These are phyloP conservation scores for Parasteatoda tepidariorum DNA, from an alignment of 1,140 invertebrate species.

Conservation along the genomic window DNA sequence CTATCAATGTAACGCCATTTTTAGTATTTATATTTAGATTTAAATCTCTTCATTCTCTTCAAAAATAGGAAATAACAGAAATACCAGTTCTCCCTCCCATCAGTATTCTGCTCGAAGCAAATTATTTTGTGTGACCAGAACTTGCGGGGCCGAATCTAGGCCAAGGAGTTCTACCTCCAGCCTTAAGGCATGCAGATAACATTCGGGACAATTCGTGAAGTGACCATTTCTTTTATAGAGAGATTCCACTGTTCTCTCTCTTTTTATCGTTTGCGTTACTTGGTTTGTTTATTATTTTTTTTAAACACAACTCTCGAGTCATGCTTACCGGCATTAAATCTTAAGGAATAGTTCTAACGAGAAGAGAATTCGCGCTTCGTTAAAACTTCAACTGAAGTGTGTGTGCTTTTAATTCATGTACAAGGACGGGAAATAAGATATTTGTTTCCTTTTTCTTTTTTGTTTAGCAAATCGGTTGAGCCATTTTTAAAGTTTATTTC, in stretches of 20 bases:
- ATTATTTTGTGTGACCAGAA: conserved; percentile 29
- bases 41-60: neutral
- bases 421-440: too few species aligned
- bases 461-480: too few species aligned
- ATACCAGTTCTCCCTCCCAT: conserved; percentile 38
- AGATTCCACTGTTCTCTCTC: too few species aligned
- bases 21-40: too few species aligned
- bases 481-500: too few species aligned
- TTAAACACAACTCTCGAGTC: too few species aligned
- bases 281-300: too few species aligned
- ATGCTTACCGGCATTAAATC: neutral
- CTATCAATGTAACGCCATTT: too few species aligned
- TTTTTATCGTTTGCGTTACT: too few species aligned
- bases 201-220: neutral
- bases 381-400: neutral
- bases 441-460: too few species aligned
- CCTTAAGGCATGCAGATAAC: conserved; percentile 5
- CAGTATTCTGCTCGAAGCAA: conserved; percentile 17
- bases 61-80: conserved; percentile 15
- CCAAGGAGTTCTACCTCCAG: conserved; percentile 38
- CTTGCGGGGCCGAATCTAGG: conserved; percentile 38
- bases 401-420: neutral
- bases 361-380: neutral
- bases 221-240: too few species aligned
- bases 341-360: neutral